Conservation (phyloP, 2,888 invertebrate genomes). For the Parnassius orleans region DNA sequence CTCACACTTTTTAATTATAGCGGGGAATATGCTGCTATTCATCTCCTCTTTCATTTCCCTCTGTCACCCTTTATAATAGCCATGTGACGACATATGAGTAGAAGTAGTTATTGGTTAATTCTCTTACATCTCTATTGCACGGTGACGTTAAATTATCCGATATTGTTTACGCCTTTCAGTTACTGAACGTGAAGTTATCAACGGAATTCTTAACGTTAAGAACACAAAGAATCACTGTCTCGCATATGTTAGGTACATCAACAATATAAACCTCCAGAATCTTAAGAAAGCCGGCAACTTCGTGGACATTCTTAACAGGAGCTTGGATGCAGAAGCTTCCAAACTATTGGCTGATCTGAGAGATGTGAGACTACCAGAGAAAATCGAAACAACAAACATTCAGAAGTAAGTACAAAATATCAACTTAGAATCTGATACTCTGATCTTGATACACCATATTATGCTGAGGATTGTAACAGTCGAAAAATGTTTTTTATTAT, state of each 20-base stretch:
- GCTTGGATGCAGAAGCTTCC: constrained; percentile 95
- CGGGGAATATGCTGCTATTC: too few species aligned
- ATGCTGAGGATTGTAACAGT: too few species aligned
- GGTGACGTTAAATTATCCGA: too few species aligned
- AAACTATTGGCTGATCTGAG: constrained; percentile 93
- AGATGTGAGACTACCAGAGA: constrained; percentile 93
- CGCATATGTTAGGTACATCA: constrained; percentile 96
- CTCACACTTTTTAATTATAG: too few species aligned
- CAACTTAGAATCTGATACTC: too few species aligned
- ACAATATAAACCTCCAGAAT: constrained; percentile 98
- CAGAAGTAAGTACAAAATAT: constrained; percentile 84
- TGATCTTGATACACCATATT: too few species aligned
- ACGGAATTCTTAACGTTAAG: constrained; percentile 95
- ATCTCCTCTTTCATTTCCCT: too few species aligned
- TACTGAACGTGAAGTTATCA: constrained; percentile 98
- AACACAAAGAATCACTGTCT: constrained; percentile 97
- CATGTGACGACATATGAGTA: too few species aligned
- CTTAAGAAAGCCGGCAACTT: constrained; percentile 96
- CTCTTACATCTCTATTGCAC: too few species aligned
- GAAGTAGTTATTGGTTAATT: too few species aligned
- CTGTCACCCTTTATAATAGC: too few species aligned
- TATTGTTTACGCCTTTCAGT: constrained; percentile 79
- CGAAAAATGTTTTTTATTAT: too few species aligned
- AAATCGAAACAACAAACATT: constrained; percentile 93
- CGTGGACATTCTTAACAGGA: constrained; percentile 95